Evolutionary conservation across 2,797 vertebrate genomes (phyloP).

Genomic region (Gallirallus australis): DNA sequence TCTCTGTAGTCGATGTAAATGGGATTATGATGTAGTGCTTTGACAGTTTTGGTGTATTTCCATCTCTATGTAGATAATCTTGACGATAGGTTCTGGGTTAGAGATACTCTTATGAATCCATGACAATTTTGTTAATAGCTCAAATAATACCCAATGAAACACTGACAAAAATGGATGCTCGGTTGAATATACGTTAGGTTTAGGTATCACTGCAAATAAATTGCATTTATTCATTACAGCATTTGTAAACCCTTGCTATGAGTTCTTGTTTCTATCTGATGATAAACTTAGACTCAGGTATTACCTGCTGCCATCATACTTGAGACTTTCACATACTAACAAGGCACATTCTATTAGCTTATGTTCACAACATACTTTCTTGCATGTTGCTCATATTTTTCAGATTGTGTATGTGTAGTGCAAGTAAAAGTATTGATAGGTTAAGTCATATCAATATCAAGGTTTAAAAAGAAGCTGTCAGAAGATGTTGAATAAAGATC

Average conservation of each 20-base stretch:
- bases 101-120: not conserved
- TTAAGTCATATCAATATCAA: not conserved
- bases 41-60: not conserved
- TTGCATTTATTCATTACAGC: not conserved
- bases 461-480: not conserved
- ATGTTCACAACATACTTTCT: not conserved
- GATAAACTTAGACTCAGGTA: not conserved
- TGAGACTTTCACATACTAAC: not conserved
- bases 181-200: not conserved
- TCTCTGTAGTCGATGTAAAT: not conserved
- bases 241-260: not conserved
- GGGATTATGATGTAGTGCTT: not conserved
- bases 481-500: not conserved
- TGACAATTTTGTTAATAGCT: not conserved
- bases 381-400: not conserved
- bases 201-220: not conserved
- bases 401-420: rapidly evolving
- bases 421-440: not conserved
- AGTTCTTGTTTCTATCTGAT: not conserved
- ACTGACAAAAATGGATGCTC: not conserved
- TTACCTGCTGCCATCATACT: not conserved
- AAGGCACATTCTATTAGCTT: not conserved
- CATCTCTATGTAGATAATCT: not conserved
- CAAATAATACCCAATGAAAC: not conserved
- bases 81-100: not conserved